Base-by-base conservation (phyloP, 2,888 invertebrate genomes). In the Eupithecia centaureata region DNA sequence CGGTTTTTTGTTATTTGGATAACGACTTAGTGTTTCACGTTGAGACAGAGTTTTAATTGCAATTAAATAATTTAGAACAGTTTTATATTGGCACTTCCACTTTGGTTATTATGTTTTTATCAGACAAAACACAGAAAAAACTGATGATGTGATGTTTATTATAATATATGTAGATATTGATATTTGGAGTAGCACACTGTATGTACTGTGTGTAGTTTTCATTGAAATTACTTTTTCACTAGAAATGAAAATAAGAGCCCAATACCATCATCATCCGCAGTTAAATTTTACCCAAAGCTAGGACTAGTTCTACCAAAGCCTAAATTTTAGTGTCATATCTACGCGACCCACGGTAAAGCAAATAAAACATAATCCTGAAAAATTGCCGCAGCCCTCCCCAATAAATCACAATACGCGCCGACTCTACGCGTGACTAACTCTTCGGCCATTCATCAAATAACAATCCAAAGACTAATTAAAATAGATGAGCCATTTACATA, bases 391-490 rank as follows among this genome's bases (percentile, higher is more conserved):
- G 22, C 18, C 47, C 18, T 47, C 22, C 42, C 18, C 47, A 47
- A 47, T 47, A 47, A 47, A 47, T 47, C 47, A 22, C 47, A 30
- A 32, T 13, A 22, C 18, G 22, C 63, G 70, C 15, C 70, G 22
- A 42, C 22, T 70, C 66, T 66, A n/a, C 38, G 12, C 58, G 52
- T 38, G 30, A 32, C 12, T 22, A 63, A n/a, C 57, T 70, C 70
- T 66, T 54, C 28, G 0, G 12, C 63, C 66, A 70, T 67, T 66
- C 63, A 70, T 70, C 70, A 70, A 57, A 69, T 54, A 69, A 69
- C 70, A 69, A 65, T 80, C 82, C 77, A 80, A 77, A 74, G 78
- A 77, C 87, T 92, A 92, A 92, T 92, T 92, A 92, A 91, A 92
- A 92, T 89, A 89, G 89, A 91, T 89, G 90, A 84, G 82, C 87